Percentiles rank a stretch among this genome's conserved stretches.
phyloP scores from a whole-genome alignment of 2,888 invertebrate genomes.

The Andrena marginata region DNA sequence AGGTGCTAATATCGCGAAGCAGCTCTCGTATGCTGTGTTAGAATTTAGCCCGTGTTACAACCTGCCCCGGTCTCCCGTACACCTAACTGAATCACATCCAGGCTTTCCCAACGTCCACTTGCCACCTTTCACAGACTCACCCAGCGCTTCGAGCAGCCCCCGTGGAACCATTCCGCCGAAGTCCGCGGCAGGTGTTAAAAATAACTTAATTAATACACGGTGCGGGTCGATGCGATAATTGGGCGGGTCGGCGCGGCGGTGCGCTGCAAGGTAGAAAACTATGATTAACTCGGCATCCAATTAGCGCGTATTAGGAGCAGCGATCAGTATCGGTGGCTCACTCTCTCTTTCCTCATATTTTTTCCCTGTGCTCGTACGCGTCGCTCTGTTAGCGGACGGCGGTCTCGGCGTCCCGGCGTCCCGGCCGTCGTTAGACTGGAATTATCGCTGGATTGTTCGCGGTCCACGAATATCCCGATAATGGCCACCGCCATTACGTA shows the following conservation, averaged over 20 bases:
- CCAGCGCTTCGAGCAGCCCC: slow-evolving; percentile 22
- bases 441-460: slow-evolving; percentile 72
- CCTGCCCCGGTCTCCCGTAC: no score
- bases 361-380: neutral
- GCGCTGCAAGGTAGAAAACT: slow-evolving; percentile 60
- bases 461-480: slow-evolving; percentile 79
- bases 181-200: slow-evolving; percentile 73
- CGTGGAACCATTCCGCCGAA: neutral
- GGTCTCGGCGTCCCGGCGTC: slow-evolving; percentile 32
- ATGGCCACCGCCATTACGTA: slow-evolving; percentile 74
- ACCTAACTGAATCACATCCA: neutral
- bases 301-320: slow-evolving; percentile 78
- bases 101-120: slow-evolving; percentile 3
- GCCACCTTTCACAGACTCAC: neutral
- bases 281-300: slow-evolving; percentile 80
- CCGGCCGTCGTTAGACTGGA: slow-evolving; percentile 58
- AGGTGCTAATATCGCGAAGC: no score
- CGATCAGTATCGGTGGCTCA: slow-evolving; percentile 49
- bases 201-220: slow-evolving; percentile 81
- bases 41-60: no score
- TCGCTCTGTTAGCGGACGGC: neutral
- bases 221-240: slow-evolving; percentile 75
- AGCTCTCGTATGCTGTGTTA: no score
- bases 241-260: slow-evolving; percentile 60
- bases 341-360: neutral